Evolutionary conservation across 1,140 invertebrate genomes (phyloP).

Genomic region (Diorhabda sublineata): DNA sequence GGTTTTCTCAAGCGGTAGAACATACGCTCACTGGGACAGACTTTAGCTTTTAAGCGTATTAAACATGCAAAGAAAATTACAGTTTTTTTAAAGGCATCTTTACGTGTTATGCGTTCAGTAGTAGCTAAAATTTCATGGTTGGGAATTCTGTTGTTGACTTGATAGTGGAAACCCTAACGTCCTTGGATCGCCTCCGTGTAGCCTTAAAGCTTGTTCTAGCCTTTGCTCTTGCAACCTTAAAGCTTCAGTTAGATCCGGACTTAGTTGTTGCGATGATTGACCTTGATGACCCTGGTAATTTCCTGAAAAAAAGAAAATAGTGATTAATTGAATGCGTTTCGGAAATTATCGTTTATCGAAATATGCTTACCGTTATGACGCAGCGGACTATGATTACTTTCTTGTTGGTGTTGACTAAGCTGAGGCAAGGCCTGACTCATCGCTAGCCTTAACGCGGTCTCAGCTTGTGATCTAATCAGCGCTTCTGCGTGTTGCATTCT

Average conservation of each 20-base stretch:
- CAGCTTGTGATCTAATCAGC: conserved; percentile 74
- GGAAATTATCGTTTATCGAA: conserved; percentile 37
- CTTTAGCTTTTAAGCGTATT: neutral
- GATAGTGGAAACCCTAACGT: conserved; percentile 60
- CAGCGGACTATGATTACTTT: conserved; percentile 40
- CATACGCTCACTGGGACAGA: neutral
- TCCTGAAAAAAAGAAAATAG: conserved; percentile 48
- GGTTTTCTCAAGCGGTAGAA: neutral
- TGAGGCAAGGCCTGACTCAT: conserved; percentile 58
- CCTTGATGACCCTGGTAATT: conserved; percentile 50
- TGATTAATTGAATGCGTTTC: neutral
- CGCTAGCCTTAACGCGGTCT: conserved; percentile 73
- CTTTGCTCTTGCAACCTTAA: conserved; percentile 74
- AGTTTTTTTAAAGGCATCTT: conserved; percentile 8
- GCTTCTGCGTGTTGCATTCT: conserved; percentile 64
- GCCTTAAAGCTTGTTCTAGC: conserved; percentile 73
- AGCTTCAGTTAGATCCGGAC: conserved; percentile 63
- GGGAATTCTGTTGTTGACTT: conserved; percentile 53
- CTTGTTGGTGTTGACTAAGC: conserved; percentile 46
- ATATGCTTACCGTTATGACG: conserved; percentile 43
- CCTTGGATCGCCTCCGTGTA: conserved; percentile 65
- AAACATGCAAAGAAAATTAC: neutral
- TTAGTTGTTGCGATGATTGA: conserved; percentile 51
- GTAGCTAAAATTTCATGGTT: conserved; percentile 60
- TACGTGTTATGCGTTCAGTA: conserved; percentile 48